Conservation (phyloP, 2,888 invertebrate genomes). For the Brachypalpus laphriformis region DNA sequence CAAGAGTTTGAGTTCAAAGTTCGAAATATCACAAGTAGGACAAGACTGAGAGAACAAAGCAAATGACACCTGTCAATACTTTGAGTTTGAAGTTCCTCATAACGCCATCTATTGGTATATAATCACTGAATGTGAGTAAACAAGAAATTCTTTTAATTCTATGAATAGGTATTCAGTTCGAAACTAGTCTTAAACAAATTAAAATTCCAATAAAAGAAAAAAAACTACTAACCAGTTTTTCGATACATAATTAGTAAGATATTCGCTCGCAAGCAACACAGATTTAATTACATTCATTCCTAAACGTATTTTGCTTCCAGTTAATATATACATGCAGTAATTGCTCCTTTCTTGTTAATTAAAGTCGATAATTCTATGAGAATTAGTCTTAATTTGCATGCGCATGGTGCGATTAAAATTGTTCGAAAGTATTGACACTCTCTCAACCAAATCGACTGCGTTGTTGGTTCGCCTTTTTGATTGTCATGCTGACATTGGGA, state of each 20-base stretch:
- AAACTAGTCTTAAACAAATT: not conserved
- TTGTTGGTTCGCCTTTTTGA: not conserved
- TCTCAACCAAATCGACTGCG: not conserved
- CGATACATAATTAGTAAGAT: not conserved
- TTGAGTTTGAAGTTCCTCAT: no score
- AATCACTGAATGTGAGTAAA: no score
- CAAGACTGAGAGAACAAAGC: no score
- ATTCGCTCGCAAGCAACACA: not conserved
- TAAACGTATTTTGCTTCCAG: not conserved
- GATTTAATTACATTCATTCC: conserved; percentile 1
- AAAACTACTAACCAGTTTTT: not conserved
- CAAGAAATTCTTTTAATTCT: no score
- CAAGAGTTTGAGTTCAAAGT: no score
- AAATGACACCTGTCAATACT: no score
- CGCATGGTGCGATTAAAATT: conserved; percentile 14
- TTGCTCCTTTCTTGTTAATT: conserved; percentile 24
- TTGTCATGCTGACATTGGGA: conserved; percentile 40
- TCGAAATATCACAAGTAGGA: no score
- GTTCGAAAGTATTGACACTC: conserved; percentile 4
- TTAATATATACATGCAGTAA: conserved; percentile 14
- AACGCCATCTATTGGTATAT: no score
- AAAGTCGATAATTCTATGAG: conserved; percentile 17
- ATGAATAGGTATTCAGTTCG: no score
- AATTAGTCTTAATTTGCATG: conserved; percentile 41
- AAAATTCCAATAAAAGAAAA: not conserved